Evolutionary conservation across 2,797 vertebrate species (phyloP), one percentile per base, ranked within the genome.

Genomic region (Tangara arthus): DNA sequence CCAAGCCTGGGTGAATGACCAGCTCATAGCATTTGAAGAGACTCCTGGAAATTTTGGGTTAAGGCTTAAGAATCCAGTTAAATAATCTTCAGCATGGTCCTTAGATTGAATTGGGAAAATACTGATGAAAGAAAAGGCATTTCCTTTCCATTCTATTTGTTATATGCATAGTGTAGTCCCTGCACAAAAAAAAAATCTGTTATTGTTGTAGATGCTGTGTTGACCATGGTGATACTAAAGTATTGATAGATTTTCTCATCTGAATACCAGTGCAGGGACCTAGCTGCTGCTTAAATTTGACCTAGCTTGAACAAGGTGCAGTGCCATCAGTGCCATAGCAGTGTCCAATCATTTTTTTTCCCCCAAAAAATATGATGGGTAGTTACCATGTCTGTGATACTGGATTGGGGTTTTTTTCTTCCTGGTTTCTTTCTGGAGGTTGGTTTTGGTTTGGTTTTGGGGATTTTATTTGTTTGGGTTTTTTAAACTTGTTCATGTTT

Each of bases 331-430:
- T 6, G 0, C n/a, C 37, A 6, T 37, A 76, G 42, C 18, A 44
- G 12, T 8, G 6, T 52, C 28, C 13, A 26, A 0, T 59, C 1
- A 13, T 23, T 61, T 72, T 61, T 34, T 20, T 3, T 30, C 23
- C 11, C 20, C 3, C 12, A 1, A 2, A 42, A 66, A 39, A 55
- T 64, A 28, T 5, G 7, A 6, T 59, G 23, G 9, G 6, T 75
- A 73, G 13, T 88, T 85, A 37, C 17, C 19, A 68, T 50, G 32
- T 15, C 41, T 46, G 7, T 47, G 16, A n/a, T 75, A 37, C 11
- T 27, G 56, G 8, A 12, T 35, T 39, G 27, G 6, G 1, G 1
- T 7, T 0, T 12, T 28, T 26, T 3, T 14, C 8, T 37, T 9
- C 26, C 12, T 50, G 11, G 5, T 44, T 79, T n/a, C 4, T 61